A percentile compares a stretch with the other conserved stretches of the same genome.
phyloP scores from a whole-genome alignment of 2,113 vertebrate species.

The Butorides virescens region DNA sequence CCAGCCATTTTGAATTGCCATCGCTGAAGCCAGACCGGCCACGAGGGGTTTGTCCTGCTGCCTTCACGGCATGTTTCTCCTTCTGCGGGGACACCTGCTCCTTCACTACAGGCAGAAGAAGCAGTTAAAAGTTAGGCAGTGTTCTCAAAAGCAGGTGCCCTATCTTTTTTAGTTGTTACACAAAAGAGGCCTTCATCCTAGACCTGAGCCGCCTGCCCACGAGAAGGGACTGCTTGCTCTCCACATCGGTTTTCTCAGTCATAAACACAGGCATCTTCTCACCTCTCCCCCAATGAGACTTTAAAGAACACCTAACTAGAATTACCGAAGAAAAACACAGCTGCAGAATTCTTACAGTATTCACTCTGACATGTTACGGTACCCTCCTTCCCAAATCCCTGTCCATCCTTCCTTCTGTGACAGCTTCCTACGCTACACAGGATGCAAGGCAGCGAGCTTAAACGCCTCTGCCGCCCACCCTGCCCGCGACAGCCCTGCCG shows the following conservation, averaged over 20 bases:
- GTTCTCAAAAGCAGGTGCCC: background rate
- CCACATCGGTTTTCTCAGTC: accelerated
- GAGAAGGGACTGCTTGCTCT: background rate
- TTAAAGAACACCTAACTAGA: background rate
- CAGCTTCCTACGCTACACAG: background rate
- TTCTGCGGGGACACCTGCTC: background rate
- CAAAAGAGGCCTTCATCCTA: background rate
- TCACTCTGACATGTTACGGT: accelerated
- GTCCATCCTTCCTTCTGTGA: accelerated
- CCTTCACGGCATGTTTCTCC: background rate
- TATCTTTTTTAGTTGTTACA: background rate
- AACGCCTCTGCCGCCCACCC: background rate
- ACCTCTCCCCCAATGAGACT: accelerated
- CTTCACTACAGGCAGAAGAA: background rate
- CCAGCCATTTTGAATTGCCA: slow-evolving; percentile 79
- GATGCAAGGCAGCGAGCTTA: accelerated
- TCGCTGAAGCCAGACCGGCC: slow-evolving; percentile 73
- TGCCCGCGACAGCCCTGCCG: background rate
- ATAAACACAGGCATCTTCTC: background rate
- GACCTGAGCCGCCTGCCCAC: background rate
- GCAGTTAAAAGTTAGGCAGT: accelerated
- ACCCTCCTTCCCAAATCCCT: background rate
- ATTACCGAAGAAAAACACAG: background rate
- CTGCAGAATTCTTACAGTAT: accelerated
- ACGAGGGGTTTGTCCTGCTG: background rate